Evolutionary conservation across 2,113 vertebrate genomes (phyloP), one percentile per base, ranked within the genome.

Genomic region (Paradoxurus hermaphroditus): DNA sequence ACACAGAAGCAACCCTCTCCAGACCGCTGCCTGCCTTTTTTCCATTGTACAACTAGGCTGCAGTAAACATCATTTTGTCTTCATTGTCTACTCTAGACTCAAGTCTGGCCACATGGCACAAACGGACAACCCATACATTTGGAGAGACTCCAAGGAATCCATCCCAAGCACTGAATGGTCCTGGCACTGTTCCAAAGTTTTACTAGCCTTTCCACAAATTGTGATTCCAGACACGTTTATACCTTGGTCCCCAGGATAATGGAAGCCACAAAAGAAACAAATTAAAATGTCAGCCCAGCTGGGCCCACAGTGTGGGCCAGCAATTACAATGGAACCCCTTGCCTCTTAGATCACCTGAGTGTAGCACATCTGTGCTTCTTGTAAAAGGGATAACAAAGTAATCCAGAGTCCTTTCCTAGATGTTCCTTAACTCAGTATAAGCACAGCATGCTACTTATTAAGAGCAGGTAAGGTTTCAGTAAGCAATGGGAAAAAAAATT

Each of bases 201-300:
- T 88, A 63, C 72, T 94, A 51, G 97, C 95, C 95, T 44, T 84
- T 79, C 0, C 0, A 94, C 51, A 63, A 86, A 86, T 89, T 67
- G 95, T 72, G 79, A 86, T 88, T 98, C 86, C 95, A 90, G 95
- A 44, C 44, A 36, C 23, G 39, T 94, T 97, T 95, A 93, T 92
- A 72, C 93, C 97, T 98, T 97, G 86, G 53, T 53, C 82, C 46
- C 27, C 0, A 51, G 56, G 63, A 83, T 97, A 97, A 94, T 87
- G 92, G 68, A 96, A 16, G 0, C 70, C 96, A 91, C 90, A 97
- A 90, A 96, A 97, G 77, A 95, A 81, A 90, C 78, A 95, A 97
- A 91, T 70, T 73, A 98, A 96, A 97, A 96, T 63, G 70, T 95
- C 72, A 94, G 89, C 91, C 88, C 95, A 94, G 86, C 95, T 97